Base-by-base conservation (phyloP, 53 echinoderm and acorn worm genomes). In the Luidia sarsii region DNA sequence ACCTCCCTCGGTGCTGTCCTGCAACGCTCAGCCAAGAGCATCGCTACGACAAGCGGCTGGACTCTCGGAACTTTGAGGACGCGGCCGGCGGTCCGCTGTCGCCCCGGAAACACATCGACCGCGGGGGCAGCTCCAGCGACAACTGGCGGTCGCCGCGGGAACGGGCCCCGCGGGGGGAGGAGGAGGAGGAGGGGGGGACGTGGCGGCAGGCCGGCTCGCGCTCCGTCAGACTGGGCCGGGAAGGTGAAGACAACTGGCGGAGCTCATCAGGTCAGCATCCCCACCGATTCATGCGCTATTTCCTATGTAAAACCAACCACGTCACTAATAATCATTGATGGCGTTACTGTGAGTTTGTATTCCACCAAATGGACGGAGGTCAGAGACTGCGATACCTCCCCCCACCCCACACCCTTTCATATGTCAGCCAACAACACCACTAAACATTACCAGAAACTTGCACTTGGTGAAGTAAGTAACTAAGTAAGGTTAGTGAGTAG, bases 121-220 rank as follows among this genome's bases (percentile, higher is more conserved):
- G 92, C 3, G 94, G 91, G 10, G 94, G 91, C 45, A 95, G 96
- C 80, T 67, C 90, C 29, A 95, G 92, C 52, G 96, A 95, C 32
- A 95, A 95, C 72, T 95, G 96, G 96, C 88, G 96, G 29, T 82
- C 82, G 9, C 95, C 92, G 1, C 55, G 95, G 41, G 90, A 83
- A 82, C 82, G 96, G 45, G 64, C 85, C 3, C 69, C 89, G 1
- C 74, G 95, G 45, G 86, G 65, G 10, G 81, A 85, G 39, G 87
- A 87, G 41, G 87, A 87, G 29, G 92, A 92, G 14, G 72, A 81
- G 13, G 88, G 68, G 7, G 77, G 87, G 25, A 70, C 71, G 29
- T 87, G 91, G 91, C 64, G 91, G 56, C 87, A 86, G 51, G 82
- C 89, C 1, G 77, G 66, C 35, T 53, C 85, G 25, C 69, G 91